Base-by-base conservation (phyloP, 1,140 invertebrate species). In the Bombus ignitus region DNA sequence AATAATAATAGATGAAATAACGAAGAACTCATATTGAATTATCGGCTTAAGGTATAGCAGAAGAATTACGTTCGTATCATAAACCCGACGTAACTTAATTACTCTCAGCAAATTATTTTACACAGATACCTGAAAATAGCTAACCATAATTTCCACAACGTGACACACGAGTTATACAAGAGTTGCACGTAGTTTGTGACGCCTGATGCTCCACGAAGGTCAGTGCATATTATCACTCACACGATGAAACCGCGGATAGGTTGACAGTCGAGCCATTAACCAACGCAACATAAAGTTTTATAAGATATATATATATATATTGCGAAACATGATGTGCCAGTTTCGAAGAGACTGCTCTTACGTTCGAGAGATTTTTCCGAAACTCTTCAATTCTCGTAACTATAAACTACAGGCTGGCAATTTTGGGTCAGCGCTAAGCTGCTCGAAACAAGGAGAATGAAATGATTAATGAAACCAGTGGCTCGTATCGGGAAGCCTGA, bases 401-500 rank as follows among this genome's bases (percentile, higher is more conserved):
- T 62, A 25, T 25, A 53, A 80, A 70, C 32, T 15, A 2, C 35
- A 12, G 13, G 32, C 13, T 39, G 13, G 15, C n/a, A 15, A 47
- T 73, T 81, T 68, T 53, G 15, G 15, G 28, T 15, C 1, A 53
- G 57, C 5, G 28, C 15, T 10, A 25, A 32, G 4, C 62, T 39
- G 35, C 35, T n/a, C 25, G 65, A 66, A 47, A 47, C 42, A 57
- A 57, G 35, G 62, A 37, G 44, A 10, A n/a, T 4, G 37, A 70
- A 83, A 70, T 78, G 74, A 78, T 83, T 71, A 79, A 79, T 83
- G 66, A 59, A 84, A 71, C 8, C n/a, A 15, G 28, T 35, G 37
- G 35, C 10, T 35, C 3, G 76, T 35, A 44, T 79, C 62, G 42
- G 42, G 39, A 32, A n/a, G 18, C n/a, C 42, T 32, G 57, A 28